Evolutionary conservation across 2,113 vertebrate species (phyloP).

Genomic region (Laticauda colubrina): DNA sequence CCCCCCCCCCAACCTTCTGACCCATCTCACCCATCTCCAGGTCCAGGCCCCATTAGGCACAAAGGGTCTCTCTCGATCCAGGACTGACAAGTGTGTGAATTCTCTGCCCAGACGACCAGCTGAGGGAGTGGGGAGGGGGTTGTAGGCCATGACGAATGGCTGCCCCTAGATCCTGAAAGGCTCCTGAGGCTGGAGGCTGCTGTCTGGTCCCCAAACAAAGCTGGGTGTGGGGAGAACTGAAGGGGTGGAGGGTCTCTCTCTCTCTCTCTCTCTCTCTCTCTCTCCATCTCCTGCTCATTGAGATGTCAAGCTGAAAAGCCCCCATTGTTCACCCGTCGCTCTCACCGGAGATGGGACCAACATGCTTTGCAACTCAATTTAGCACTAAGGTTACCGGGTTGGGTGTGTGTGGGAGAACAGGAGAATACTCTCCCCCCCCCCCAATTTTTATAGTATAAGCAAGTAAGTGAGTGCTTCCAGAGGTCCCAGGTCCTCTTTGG

Average conservation of each 20-base stretch:
- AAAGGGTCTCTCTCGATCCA: conserved; percentile 23
- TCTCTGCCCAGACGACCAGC: conserved; percentile 38
- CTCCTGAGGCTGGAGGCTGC: conserved; percentile 28
- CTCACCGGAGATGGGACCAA: conserved; percentile 38
- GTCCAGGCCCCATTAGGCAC: conserved; percentile 35
- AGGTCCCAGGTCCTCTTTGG: not conserved
- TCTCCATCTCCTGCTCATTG: conserved; percentile 37
- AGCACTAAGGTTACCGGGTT: conserved; percentile 13
- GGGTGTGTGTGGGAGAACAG: conserved; percentile 10
- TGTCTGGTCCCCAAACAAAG: conserved; percentile 41
- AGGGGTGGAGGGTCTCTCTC: conserved; percentile 16
- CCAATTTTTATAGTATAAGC: not conserved
- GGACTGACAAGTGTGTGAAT: conserved; percentile 40
- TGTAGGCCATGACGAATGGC: conserved; percentile 38
- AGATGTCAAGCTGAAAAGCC: conserved; percentile 39
- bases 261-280: not conserved
- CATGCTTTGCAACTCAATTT: conserved; percentile 42
- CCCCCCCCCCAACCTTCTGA: conserved; percentile 13
- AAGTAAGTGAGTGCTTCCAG: conserved; percentile 4
- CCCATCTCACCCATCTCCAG: conserved; percentile 39
- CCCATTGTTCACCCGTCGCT: conserved; percentile 35
- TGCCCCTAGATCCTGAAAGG: conserved; percentile 30
- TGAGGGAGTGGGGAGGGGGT: conserved; percentile 28
- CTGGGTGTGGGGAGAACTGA: conserved; percentile 24
- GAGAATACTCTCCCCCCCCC: not conserved